Evolutionary conservation across 2,888 invertebrate genomes (phyloP).

Genomic region (Helleia helle): DNA sequence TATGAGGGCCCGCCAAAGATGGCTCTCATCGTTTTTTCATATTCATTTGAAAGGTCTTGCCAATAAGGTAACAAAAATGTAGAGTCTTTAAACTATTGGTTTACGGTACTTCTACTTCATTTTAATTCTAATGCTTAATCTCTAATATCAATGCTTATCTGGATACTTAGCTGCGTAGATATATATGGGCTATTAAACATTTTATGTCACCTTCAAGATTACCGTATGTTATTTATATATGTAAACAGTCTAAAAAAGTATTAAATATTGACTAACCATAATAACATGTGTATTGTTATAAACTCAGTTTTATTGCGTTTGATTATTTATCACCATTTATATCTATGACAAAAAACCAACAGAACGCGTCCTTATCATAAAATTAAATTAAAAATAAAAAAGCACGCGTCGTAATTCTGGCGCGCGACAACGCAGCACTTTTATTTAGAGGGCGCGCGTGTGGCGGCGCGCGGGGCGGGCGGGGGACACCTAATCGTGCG

Average conservation of each 20-base stretch:
- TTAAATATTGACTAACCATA: neutral
- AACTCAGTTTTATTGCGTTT: conserved; percentile 3
- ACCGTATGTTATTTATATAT: neutral
- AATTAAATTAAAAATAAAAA: conserved; percentile 70
- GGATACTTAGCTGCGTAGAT: too few species aligned
- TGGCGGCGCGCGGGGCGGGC: conserved; percentile 37
- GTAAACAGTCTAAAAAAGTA: neutral
- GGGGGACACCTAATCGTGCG: conserved; percentile 54
- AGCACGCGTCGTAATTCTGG: conserved; percentile 68
- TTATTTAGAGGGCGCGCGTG: conserved; percentile 63
- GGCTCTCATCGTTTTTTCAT: too few species aligned
- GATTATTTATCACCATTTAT: conserved; percentile 8
- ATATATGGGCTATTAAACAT: too few species aligned
- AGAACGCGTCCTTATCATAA: conserved; percentile 54
- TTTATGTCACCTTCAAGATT: too few species aligned
- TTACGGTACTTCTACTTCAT: too few species aligned
- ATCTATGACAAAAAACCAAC: conserved; percentile 8
- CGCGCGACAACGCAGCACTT: conserved; percentile 69
- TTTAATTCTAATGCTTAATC: too few species aligned
- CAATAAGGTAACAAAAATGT: too few species aligned
- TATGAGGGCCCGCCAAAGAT: too few species aligned
- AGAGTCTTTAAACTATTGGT: too few species aligned
- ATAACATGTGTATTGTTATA: conserved; percentile 7
- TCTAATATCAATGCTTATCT: too few species aligned
- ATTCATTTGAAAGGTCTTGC: too few species aligned